A percentile compares a stretch with the other conserved stretches of the same genome.
phyloP scores from a whole-genome alignment of 2,888 invertebrate genomes.

The Acanthosepion esculentum region DNA sequence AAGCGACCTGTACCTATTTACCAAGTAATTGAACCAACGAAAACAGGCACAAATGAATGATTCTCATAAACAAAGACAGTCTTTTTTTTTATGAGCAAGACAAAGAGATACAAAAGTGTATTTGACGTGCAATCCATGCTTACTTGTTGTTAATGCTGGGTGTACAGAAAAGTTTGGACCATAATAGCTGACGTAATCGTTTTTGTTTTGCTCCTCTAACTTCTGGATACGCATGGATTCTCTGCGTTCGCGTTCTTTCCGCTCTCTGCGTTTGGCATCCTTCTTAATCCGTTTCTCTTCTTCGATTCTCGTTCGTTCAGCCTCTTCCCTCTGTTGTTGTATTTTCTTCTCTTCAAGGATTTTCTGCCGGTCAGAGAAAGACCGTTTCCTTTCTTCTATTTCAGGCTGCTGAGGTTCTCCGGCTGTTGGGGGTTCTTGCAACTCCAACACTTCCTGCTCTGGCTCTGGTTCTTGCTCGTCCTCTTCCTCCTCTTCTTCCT shows the following conservation, averaged over 20 bases:
- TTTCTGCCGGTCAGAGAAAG: slow-evolving; percentile 42
- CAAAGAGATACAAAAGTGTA: no score
- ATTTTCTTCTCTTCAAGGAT: slow-evolving; percentile 35
- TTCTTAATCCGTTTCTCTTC: slow-evolving; percentile 38
- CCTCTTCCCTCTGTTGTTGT: slow-evolving; percentile 34
- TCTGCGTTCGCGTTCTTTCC: slow-evolving; percentile 17
- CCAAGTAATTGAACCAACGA: no score
- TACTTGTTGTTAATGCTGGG: slow-evolving; percentile 46
- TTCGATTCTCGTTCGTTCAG: not conserved
- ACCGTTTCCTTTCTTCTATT: not conserved
- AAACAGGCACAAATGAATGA: no score
- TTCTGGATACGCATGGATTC: not conserved
- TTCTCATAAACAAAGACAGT: no score
- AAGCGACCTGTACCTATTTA: no score
- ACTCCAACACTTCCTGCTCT: not conserved
- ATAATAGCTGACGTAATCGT: slow-evolving; percentile 25
- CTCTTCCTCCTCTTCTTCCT: no score
- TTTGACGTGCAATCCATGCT: not conserved
- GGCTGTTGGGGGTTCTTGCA: not conserved
- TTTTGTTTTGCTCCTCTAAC: slow-evolving; percentile 24
- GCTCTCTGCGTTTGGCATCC: slow-evolving; percentile 35
- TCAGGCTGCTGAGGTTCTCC: not conserved
- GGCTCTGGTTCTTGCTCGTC: not conserved
- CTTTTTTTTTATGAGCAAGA: no score
- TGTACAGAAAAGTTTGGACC: slow-evolving; percentile 47